A percentile compares a stretch with the other conserved stretches of the same genome.
Evolutionary conservation across 2,113 vertebrate genomes (phyloP).

Genomic region (Caranx ignobilis): DNA sequence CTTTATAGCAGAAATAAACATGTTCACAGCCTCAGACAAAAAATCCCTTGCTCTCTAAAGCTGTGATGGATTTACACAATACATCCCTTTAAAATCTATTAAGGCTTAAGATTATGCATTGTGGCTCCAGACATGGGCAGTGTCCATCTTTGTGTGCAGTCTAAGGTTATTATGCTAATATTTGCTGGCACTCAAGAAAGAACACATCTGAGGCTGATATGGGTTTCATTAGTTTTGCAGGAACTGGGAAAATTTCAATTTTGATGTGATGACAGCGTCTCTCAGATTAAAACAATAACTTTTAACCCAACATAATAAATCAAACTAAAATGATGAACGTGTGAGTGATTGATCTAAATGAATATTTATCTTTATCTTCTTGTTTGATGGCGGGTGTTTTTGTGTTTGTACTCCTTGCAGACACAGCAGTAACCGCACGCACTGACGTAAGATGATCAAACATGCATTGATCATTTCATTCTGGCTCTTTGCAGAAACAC

Average conservation of each 20-base stretch:
- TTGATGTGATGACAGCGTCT: neutral
- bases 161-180: neutral
- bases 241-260: too few relatives aligned
- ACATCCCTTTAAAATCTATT: too few relatives aligned
- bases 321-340: neutral
- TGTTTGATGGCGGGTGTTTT: slow-evolving; percentile 15
- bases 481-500: neutral
- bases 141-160: too few relatives aligned
- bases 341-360: neutral
- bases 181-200: neutral
- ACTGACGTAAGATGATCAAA: slow-evolving; percentile 16
- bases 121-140: too few relatives aligned
- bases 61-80: too few relatives aligned
- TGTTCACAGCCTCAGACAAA: too few relatives aligned
- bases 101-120: too few relatives aligned
- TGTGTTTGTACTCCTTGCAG: neutral
- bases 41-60: too few relatives aligned
- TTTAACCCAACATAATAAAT: neutral
- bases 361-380: neutral
- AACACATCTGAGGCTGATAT: neutral
- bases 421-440: neutral
- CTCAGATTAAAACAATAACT: neutral
- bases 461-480: neutral
- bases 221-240: neutral
- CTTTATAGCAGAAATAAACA: too few relatives aligned